A percentile compares a stretch with the other conserved stretches of the same genome.
These are phyloP conservation scores for Meda fulgida DNA, from an alignment of 2,797 vertebrate genomes.

Conservation along the genomic window DNA sequence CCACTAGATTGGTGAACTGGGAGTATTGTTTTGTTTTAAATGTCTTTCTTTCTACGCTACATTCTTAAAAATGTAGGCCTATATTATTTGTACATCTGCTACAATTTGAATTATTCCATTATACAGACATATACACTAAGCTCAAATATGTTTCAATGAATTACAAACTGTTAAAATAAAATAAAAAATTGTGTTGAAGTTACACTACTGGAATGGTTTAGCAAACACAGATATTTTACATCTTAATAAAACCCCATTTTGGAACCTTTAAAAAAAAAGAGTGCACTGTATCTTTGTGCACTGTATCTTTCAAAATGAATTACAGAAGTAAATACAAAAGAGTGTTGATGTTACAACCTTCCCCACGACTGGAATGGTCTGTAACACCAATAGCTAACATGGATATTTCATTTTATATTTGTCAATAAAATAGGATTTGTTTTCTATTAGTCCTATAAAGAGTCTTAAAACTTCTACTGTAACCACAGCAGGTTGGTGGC, in stretches of 20 bases:
- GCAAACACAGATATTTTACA: background rate
- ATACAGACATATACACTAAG: background rate
- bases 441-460: background rate
- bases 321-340: background rate
- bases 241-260: background rate
- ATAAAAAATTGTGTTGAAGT: background rate
- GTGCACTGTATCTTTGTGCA: background rate
- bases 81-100: no score
- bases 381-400: background rate
- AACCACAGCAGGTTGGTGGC: background rate
- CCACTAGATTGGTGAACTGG: background rate
- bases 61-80: no score
- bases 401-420: background rate
- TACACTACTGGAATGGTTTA: background rate
- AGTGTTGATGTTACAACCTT: background rate
- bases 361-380: background rate
- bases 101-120: background rate
- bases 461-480: background rate
- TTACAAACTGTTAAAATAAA: background rate
- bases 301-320: background rate
- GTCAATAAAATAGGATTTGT: background rate
- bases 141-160: background rate
- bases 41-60: background rate
- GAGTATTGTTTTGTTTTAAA: background rate
- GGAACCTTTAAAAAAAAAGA: background rate